These are phyloP conservation scores for Ornithoptera alexandrae DNA, from an alignment of 2,888 invertebrate species.

Conservation along the genomic window DNA sequence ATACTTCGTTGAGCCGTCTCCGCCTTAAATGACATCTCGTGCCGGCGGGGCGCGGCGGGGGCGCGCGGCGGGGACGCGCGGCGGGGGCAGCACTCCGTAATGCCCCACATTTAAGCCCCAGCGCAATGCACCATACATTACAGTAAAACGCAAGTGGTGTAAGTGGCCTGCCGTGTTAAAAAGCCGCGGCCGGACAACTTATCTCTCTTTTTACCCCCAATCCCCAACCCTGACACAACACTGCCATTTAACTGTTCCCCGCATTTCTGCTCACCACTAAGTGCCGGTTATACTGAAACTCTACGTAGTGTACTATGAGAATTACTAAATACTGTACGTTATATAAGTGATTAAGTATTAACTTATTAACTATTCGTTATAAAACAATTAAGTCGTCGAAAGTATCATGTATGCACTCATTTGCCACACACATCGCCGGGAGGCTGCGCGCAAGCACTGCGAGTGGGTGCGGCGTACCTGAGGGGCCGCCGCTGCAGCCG, in stretches of 20 bases:
- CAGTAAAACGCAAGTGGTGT: slow-evolving; percentile 23
- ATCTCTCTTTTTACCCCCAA: slow-evolving; percentile 42
- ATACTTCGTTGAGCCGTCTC: too few relatives aligned
- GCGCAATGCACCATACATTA: slow-evolving; percentile 12
- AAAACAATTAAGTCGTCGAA: too few relatives aligned
- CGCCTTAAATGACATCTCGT: too few relatives aligned
- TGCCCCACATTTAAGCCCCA: neutral
- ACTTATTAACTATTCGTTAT: too few relatives aligned
- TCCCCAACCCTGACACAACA: slow-evolving; percentile 47
- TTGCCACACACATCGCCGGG: slow-evolving; percentile 39
- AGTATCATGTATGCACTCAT: too few relatives aligned
- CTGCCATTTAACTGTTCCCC: slow-evolving; percentile 60
- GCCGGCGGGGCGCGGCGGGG: too few relatives aligned
- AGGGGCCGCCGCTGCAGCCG: slow-evolving; percentile 41
- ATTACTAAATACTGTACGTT: too few relatives aligned
- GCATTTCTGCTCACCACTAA: slow-evolving; percentile 32
- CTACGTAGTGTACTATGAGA: too few relatives aligned
- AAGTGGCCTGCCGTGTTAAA: slow-evolving; percentile 20
- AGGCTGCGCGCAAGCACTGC: slow-evolving; percentile 28
- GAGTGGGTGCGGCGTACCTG: slow-evolving; percentile 10
- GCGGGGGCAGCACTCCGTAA: neutral
- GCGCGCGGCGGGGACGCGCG: too few relatives aligned
- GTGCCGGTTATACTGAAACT: too few relatives aligned
- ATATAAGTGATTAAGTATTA: too few relatives aligned
- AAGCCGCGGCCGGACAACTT: slow-evolving; percentile 37